Conservation (phyloP, 2,113 vertebrate genomes). For the Solea solea region DNA sequence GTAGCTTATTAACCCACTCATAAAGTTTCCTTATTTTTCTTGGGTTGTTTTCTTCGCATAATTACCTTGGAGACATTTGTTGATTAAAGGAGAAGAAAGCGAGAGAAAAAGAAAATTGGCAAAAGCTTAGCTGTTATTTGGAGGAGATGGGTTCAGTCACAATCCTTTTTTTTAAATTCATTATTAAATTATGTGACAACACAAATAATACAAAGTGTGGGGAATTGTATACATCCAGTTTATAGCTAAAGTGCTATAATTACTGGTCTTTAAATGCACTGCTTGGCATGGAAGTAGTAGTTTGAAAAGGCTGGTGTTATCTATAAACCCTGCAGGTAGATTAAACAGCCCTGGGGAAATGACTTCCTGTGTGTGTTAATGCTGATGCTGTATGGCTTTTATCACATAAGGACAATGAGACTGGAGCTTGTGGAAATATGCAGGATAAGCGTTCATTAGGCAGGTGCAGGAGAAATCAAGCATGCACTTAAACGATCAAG, state of each 20-base stretch:
- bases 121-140: conserved; percentile 5
- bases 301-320: conserved; percentile 48
- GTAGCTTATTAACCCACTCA: conserved; percentile 59
- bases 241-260: conserved; percentile 23
- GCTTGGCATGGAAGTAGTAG: conserved; percentile 2
- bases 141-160: conserved; percentile 10
- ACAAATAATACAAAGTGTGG: not conserved
- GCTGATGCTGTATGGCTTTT: conserved; percentile 39
- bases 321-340: conserved; percentile 47
- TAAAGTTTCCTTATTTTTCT: conserved; percentile 34
- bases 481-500: conserved; percentile 44
- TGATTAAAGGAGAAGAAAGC: not conserved
- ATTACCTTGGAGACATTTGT: conserved; percentile 39
- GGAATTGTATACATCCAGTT: conserved; percentile 11
- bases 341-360: conserved; percentile 41
- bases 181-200: conserved; percentile 11
- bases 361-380: conserved; percentile 36
- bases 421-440: conserved; percentile 29
- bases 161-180: not conserved
- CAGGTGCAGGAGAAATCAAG: conserved; percentile 42
- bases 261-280: conserved; percentile 33
- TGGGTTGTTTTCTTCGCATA: conserved; percentile 17
- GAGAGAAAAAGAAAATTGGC: conserved; percentile 23
- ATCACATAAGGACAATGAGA: conserved; percentile 41
- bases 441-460: conserved; percentile 13